These are phyloP conservation scores for Hypomecis atomaria DNA, from an alignment of 2,888 invertebrate species.

Conservation along the genomic window DNA sequence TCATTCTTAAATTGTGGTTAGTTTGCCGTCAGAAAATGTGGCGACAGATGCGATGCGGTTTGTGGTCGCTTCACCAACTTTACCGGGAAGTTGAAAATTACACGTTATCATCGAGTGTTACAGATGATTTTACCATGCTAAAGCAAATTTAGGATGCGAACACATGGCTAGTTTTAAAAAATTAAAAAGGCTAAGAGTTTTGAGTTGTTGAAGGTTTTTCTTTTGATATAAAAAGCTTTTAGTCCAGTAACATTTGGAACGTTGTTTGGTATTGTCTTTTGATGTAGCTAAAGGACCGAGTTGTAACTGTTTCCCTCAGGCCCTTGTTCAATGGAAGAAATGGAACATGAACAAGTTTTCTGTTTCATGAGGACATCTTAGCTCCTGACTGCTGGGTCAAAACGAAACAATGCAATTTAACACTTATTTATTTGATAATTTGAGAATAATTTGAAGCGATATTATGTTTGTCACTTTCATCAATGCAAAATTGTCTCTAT, in stretches of 20 bases:
- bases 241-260: constrained; percentile 4
- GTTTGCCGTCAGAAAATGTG: constrained; percentile 58
- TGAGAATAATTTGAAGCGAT: background rate
- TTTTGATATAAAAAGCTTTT: constrained; percentile 15
- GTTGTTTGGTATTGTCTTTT: constrained; percentile 2
- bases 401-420: constrained; percentile 4
- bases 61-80: constrained; percentile 53
- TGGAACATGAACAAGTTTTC: constrained; percentile 14
- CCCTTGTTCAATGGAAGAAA: constrained; percentile 10
- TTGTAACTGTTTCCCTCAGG: background rate
- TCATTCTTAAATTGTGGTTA: constrained; percentile 66
- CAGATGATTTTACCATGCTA: constrained; percentile 27
- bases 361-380: constrained; percentile 7
- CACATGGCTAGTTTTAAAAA: constrained; percentile 40
- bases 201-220: constrained; percentile 26
- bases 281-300: background rate
- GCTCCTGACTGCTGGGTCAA: background rate
- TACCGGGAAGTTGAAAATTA: constrained; percentile 39
- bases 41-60: constrained; percentile 68
- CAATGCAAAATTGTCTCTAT: constrained; percentile 3
- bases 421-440: background rate
- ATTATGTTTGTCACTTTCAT: background rate
- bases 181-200: constrained; percentile 37
- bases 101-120: constrained; percentile 40
- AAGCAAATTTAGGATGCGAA: constrained; percentile 12